These are phyloP conservation scores for Gopherus evgoodei DNA, from an alignment of 2,113 vertebrate genomes.

Conservation along the genomic window DNA sequence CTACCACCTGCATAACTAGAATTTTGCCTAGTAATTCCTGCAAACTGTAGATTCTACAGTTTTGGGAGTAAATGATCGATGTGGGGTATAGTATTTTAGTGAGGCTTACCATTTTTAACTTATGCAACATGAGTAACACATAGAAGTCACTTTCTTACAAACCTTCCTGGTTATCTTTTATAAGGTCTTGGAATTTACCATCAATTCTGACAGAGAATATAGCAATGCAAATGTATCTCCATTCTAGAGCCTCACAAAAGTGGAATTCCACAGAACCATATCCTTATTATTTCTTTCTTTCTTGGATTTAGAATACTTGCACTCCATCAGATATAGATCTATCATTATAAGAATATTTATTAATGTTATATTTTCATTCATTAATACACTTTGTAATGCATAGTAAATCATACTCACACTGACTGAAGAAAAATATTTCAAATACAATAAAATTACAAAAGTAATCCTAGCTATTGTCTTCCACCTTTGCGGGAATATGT, in stretches of 20 bases:
- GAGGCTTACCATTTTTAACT: not conserved
- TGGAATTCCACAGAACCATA: not conserved
- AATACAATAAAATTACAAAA: not conserved
- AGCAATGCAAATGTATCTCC: not conserved
- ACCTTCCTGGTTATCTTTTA: accelerated
- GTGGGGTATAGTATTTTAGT: not conserved
- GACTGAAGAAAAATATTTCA: not conserved
- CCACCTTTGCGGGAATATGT: accelerated
- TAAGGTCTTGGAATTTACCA: not conserved
- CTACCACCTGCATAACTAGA: not conserved
- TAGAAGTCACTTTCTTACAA: accelerated
- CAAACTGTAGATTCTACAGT: not conserved
- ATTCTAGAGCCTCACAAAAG: not conserved
- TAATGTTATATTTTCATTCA: not conserved
- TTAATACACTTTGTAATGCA: not conserved
- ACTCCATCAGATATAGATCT: not conserved
- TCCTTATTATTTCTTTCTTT: not conserved
- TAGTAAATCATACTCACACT: not conserved
- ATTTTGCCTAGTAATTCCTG: not conserved
- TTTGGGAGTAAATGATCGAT: not conserved
- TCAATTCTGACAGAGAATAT: not conserved
- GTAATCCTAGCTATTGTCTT: not conserved
- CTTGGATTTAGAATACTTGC: not conserved
- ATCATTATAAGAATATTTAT: not conserved
- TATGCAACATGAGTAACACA: accelerated